phyloP scores from a whole-genome alignment of 2,113 vertebrate genomes.

The Corythoichthys intestinalis region DNA sequence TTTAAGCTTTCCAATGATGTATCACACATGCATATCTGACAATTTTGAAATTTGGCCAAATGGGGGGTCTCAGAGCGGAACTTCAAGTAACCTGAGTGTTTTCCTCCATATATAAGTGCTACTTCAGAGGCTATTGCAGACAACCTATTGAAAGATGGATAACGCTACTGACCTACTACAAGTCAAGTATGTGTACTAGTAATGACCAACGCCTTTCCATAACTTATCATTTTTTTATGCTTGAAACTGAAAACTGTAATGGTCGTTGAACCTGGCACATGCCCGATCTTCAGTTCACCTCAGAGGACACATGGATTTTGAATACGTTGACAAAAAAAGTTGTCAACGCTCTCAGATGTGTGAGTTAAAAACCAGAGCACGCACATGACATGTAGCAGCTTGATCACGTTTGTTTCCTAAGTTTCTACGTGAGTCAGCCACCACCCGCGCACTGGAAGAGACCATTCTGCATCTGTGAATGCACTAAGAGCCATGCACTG shows the following conservation, averaged over 20 bases:
- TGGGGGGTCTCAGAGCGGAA: too few species aligned
- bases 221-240: not conserved
- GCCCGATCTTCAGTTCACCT: conserved; percentile 5
- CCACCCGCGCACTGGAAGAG: not conserved
- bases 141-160: too few species aligned
- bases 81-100: too few species aligned
- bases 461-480: not conserved
- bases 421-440: not conserved
- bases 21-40: too few species aligned
- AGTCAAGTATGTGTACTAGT: not conserved
- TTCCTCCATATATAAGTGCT: too few species aligned
- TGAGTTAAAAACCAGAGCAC: conserved; percentile 8
- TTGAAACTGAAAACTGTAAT: not conserved
- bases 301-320: not conserved
- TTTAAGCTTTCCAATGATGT: too few species aligned
- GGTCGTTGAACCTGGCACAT: conserved; percentile 6
- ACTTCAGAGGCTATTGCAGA: too few species aligned
- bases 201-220: not conserved
- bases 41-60: too few species aligned
- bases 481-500: not conserved
- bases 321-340: not conserved
- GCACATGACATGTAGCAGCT: conserved; percentile 23
- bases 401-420: conserved; percentile 5
- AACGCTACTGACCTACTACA: too few species aligned
- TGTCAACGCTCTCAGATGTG: conserved; percentile 3